Evolutionary conservation across 1,140 invertebrate species (phyloP), one percentile per base, ranked within the genome.

Genomic region (Dendroctonus valens): DNA sequence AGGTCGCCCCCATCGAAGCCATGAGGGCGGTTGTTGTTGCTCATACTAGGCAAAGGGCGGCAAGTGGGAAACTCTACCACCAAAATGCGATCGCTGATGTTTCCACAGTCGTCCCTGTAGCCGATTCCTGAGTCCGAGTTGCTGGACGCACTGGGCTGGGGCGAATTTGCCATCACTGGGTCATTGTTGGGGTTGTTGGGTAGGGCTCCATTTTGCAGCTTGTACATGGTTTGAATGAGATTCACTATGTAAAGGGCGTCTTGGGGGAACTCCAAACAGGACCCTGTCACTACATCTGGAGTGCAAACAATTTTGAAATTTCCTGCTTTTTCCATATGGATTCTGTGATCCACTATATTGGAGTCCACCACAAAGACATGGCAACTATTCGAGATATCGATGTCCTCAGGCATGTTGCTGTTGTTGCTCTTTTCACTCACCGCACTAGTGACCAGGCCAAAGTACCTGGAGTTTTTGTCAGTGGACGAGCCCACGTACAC

Each of bases 111-210:
- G 69, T 79, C 77, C 51, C 77, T 65, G 74, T 95, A 71, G 0
- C 94, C 94, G 60, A 97, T 94, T 0, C 94, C 94, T 12, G 94
- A 97, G 79, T 97, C 95, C 71, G 92, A 95, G 76, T 97, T 97
- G 69, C 92, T 95, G 0, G 91, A 94, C 52, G 91, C 91, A 75
- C 90, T 93, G 0, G 91, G 91, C 69, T 93, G 91, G 2, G 91
- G 91, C 0, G 90, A 91, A 69, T 91, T 88, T 0, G 89, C 85
- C 4, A 85, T 67, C 6, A 79, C 52, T 37, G 74, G 74, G 49
- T 76, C 69, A 42, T 71, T 67, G 49, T 75, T 59, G 40, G 71
- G 66, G 41, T 73, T 58, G 67, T 61, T 69, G 66, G 67, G 59
- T 6, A 51, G 39, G 38, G 70, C 63, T 8, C 61, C 64, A 46